phyloP scores from a whole-genome alignment of 2,888 invertebrate genomes.

The Venustoraphidia nigricollis region DNA sequence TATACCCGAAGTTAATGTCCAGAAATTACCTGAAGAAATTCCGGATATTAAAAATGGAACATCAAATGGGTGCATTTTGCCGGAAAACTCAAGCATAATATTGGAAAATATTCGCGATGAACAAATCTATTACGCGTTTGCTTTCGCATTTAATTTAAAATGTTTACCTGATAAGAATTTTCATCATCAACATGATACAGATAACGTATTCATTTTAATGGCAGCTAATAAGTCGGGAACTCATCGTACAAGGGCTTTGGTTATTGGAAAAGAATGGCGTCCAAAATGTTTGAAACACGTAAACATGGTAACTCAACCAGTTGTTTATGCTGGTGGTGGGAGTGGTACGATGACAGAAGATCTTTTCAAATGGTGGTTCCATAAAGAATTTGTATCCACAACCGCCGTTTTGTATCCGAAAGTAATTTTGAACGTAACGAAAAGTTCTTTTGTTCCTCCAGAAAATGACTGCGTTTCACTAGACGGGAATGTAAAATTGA shows the following conservation, averaged over 20 bases:
- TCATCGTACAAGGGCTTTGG: constrained; percentile 29
- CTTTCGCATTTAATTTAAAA: constrained; percentile 28
- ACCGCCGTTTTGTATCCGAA: constrained; percentile 28
- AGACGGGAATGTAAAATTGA: constrained; percentile 21
- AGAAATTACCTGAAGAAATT: too few species aligned
- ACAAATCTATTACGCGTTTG: constrained; percentile 26
- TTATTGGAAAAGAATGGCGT: constrained; percentile 30
- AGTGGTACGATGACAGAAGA: constrained; percentile 27
- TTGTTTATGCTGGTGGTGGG: constrained; percentile 32
- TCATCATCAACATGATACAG: constrained; percentile 7
- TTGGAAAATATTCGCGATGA: constrained; percentile 14
- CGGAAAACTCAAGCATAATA: too few species aligned
- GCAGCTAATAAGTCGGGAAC: constrained; percentile 30
- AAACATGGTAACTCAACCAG: constrained; percentile 32
- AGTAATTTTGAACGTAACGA: constrained; percentile 26
- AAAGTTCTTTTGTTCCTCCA: constrained; percentile 24
- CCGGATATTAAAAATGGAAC: too few species aligned
- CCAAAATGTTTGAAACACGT: constrained; percentile 28
- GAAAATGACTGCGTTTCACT: constrained; percentile 23
- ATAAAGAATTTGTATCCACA: constrained; percentile 29
- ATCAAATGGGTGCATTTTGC: too few species aligned
- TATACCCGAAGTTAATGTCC: too few species aligned
- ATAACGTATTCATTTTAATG: constrained; percentile 25
- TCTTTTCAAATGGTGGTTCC: constrained; percentile 33
- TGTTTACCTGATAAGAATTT: constrained; percentile 21